Percentiles rank a stretch among this genome's conserved stretches.
phyloP scores from a whole-genome alignment of 2,113 vertebrate genomes.

The Podocnemis expansa region DNA sequence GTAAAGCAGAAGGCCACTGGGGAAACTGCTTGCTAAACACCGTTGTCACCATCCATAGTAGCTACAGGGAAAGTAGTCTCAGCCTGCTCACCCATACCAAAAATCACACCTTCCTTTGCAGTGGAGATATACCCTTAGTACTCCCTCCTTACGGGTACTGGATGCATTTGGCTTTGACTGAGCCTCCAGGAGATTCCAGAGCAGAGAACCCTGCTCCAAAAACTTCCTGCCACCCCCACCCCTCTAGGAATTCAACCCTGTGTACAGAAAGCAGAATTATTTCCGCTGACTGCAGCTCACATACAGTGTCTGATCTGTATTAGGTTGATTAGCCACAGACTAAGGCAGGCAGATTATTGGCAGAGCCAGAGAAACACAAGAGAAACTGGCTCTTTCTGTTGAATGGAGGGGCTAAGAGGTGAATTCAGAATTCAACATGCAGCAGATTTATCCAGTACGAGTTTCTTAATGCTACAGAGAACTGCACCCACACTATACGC shows the following conservation, averaged over 20 bases:
- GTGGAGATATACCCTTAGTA: not conserved
- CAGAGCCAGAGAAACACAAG: fast-evolving
- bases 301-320: not conserved
- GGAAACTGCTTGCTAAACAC: not conserved
- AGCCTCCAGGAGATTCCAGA: not conserved
- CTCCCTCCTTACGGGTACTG: not conserved
- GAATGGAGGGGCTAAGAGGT: not conserved
- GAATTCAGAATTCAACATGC: not conserved
- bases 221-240: not conserved
- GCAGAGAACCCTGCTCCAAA: not conserved
- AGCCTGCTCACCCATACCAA: not conserved
- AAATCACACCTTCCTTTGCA: not conserved
- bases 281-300: fast-evolving
- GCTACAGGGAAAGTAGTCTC: not conserved
- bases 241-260: not conserved
- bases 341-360: not conserved
- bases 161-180: not conserved
- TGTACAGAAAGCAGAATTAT: not conserved
- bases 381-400: not conserved
- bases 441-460: not conserved
- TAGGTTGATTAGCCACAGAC: not conserved
- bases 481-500: not conserved
- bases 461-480: not conserved
- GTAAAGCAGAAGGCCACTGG: not conserved
- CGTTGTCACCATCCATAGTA: not conserved